Conservation (phyloP, 1,140 invertebrate genomes). For the Drosophila ambigua region DNA sequence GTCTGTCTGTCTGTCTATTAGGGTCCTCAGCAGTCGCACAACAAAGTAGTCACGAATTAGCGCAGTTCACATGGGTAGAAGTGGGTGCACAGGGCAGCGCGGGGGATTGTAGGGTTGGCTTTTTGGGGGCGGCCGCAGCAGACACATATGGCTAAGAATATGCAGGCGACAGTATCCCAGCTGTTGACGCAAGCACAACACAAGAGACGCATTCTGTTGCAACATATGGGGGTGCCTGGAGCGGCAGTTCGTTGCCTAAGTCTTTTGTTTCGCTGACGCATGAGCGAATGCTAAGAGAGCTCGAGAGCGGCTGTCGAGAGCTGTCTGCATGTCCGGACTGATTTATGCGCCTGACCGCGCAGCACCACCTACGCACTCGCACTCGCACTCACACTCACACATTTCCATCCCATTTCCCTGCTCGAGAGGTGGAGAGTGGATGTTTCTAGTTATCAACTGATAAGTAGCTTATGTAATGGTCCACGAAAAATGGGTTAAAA, state of each 20-base stretch:
- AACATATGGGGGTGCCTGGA: slow-evolving; percentile 34
- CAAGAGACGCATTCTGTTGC: slow-evolving; percentile 69
- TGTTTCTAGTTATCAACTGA: slow-evolving; percentile 74
- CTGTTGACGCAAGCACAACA: slow-evolving; percentile 56
- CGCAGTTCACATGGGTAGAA: slow-evolving; percentile 58
- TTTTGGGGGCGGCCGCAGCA: not conserved
- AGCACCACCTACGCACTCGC: slow-evolving; percentile 59
- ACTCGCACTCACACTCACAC: not conserved
- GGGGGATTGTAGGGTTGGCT: slow-evolving; percentile 20
- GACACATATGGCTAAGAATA: slow-evolving; percentile 66
- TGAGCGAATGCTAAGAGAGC: slow-evolving; percentile 59
- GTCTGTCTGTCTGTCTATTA: slow-evolving; percentile 12
- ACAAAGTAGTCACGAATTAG: slow-evolving; percentile 80
- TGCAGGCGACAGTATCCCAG: slow-evolving; percentile 51
- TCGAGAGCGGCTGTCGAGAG: no score
- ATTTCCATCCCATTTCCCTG: slow-evolving; percentile 37
- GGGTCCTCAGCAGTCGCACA: slow-evolving; percentile 50
- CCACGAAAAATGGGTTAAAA: slow-evolving; percentile 73
- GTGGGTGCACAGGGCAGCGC: not conserved
- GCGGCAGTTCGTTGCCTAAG: slow-evolving; percentile 70
- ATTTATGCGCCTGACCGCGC: slow-evolving; percentile 73
- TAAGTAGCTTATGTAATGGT: slow-evolving; percentile 80
- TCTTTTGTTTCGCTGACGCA: slow-evolving; percentile 78
- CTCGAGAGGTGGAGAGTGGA: slow-evolving; percentile 35
- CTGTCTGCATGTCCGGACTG: slow-evolving; percentile 54